Evolutionary conservation across 64 coral and sea anemone species (phyloP), one percentile per base, ranked within the genome.

Genomic region (Stichodactyla mertensii): DNA sequence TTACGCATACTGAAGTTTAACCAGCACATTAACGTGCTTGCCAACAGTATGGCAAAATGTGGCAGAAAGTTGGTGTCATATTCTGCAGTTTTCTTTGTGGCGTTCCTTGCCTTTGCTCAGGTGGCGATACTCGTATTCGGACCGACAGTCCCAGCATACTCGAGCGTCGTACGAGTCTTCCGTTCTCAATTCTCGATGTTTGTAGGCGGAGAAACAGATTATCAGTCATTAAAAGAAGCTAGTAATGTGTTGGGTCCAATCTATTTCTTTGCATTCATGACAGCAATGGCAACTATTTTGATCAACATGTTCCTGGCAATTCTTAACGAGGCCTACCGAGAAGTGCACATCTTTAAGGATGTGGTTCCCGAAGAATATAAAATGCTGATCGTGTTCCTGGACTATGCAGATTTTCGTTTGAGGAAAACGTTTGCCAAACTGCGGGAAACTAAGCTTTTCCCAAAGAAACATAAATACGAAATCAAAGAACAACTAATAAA

Each of bases 241-340:
- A 95, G 87, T 64, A 67, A 90, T 16, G 54, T 92, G 18, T 71
- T 97, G 51, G 94, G 91, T 10, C 94, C 94, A 6, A 55, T 97
- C 12, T 97, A 93, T 69, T 97, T 93, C 81, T 93, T 97, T 71
- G 11, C 55, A 20, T 97, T 90, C 77, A 93, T 97, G 88, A 88
- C 91, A n/a, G 61, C 91, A 11, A 97, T 97, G 94, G 91, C 94
- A 16, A 88, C 70, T 70, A 90, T 97, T 16, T 84, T 97, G 11
- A 90, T 97, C 20, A 97, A 97, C 59, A 97, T 97, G 94, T 97
- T 97, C 83, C 52, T 97, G 57, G 94, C 94, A n/a, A 97, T 97
- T 51, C 71, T 97, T 2, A 97, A 97, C 55, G 94, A 97, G 45
- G 88, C 91, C 18, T 97, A 97, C 69, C 84, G 88, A 52, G 85